Base-by-base conservation (phyloP, 2,113 vertebrate genomes). In the Mesitornis unicolor region DNA sequence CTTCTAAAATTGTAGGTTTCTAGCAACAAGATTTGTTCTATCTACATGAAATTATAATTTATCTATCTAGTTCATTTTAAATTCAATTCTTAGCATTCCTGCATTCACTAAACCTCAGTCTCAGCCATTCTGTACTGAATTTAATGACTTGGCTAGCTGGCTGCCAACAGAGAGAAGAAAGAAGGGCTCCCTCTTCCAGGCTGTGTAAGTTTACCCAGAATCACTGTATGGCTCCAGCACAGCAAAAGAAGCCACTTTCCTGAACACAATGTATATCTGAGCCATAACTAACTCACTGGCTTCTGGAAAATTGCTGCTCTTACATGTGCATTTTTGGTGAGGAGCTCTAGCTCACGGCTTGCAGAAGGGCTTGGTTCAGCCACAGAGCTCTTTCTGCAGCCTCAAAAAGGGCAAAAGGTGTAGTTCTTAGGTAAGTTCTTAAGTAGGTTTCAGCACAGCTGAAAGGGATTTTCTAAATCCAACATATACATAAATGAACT, bases 311-410 rank as follows among this genome's bases (percentile, higher is more conserved):
- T 2, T 20, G 6, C 18, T 53, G 29, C 3, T 51, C 36, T 43
- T 31, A 3, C 3, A 12, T 0, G 0, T 9, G 53, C n/a, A n/a
- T n/a, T n/a, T 69, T 54, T 5, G 2, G 20, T 24, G 50, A 43
- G 1, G 9, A 16, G 26, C 2, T 6, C 31, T 36, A 48, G 19
- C 48, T 61, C 38, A 3, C 11, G 31, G 31, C 17, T 79, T 63
- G 21, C 17, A 15, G 19, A 59, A 75, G 4, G 2, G 14, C 3
- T 14, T 63, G 21, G 5, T 67, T 70, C n/a, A 57, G n/a, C 45
- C 40, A 38, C 54, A 78, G 33, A 45, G 16, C 7, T 82, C 35
- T 16, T 47, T 67, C 51, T 38, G 57, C 51, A 51, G 11, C 11
- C 18, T 47, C 16, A 10, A n/a, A 48, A 70, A 59, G 3, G 10